Percentiles rank a stretch among this genome's conserved stretches.
phyloP scores from a whole-genome alignment of 2,888 invertebrate species.

The Morpho helenor region DNA sequence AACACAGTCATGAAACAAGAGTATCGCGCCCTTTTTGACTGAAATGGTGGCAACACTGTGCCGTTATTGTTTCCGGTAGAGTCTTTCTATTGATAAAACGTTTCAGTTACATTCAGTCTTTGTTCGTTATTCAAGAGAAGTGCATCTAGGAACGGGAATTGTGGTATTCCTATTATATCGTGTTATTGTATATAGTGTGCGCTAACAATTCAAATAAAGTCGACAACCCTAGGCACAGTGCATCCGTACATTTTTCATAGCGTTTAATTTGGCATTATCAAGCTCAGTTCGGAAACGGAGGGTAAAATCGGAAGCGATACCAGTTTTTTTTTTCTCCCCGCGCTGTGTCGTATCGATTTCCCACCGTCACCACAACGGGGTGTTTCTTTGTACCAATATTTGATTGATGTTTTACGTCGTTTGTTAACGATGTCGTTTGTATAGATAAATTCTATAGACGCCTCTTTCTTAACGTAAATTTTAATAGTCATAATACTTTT shows the following conservation, averaged over 20 bases:
- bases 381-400: slow-evolving; percentile 49
- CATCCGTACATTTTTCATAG: slow-evolving; percentile 14
- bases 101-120: no score
- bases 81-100: no score
- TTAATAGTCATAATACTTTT: slow-evolving; percentile 23
- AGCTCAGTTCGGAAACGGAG: slow-evolving; percentile 40
- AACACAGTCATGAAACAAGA: no score
- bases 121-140: no score
- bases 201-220: no score
- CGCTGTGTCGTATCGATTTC: slow-evolving; percentile 54
- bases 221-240: slow-evolving; percentile 1
- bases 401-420: slow-evolving; percentile 61
- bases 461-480: slow-evolving; percentile 18
- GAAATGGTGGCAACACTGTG: no score
- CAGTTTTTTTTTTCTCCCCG: slow-evolving; percentile 65
- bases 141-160: no score
- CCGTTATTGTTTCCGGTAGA: no score
- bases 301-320: slow-evolving; percentile 66
- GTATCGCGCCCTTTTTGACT: no score
- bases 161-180: no score
- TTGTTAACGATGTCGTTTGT: slow-evolving; percentile 33
- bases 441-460: slow-evolving; percentile 27
- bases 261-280: slow-evolving; percentile 24
- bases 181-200: no score
- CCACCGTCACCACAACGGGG: slow-evolving; percentile 58